phyloP scores from a whole-genome alignment of 2,797 vertebrate species.

The Mormyrops boulengeri region DNA sequence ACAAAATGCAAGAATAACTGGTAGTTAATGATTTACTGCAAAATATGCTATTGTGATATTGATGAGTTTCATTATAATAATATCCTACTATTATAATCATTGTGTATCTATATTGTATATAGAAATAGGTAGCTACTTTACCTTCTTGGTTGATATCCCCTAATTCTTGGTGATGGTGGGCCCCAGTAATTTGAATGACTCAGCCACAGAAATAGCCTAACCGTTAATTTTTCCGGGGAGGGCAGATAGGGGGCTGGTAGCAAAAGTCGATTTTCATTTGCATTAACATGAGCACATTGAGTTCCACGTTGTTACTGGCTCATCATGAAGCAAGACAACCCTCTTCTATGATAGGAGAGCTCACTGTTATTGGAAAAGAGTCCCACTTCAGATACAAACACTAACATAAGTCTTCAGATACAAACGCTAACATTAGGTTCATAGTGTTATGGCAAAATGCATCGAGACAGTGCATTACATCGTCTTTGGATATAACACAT shows the following conservation, averaged over 20 bases:
- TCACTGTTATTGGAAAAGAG: neutral
- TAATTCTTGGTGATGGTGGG: neutral
- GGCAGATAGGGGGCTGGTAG: neutral
- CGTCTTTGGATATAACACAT: neutral
- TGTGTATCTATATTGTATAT: neutral
- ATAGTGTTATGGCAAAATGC: neutral
- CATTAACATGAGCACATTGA: neutral
- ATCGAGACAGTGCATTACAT: neutral
- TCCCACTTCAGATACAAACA: neutral
- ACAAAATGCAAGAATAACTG: neutral
- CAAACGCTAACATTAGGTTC: too few relatives aligned
- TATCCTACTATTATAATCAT: neutral
- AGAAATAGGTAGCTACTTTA: neutral
- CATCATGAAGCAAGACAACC: neutral
- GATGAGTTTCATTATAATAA: neutral
- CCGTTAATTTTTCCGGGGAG: neutral
- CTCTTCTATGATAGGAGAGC: neutral
- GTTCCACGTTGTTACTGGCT: neutral
- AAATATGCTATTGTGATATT: neutral
- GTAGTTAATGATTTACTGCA: neutral
- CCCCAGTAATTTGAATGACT: neutral
- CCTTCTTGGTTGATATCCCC: neutral
- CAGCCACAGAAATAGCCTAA: neutral
- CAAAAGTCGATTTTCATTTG: neutral
- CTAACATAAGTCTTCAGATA: neutral